phyloP scores from a whole-genome alignment of 2,888 invertebrate genomes.

The Limnephilus marmoratus region DNA sequence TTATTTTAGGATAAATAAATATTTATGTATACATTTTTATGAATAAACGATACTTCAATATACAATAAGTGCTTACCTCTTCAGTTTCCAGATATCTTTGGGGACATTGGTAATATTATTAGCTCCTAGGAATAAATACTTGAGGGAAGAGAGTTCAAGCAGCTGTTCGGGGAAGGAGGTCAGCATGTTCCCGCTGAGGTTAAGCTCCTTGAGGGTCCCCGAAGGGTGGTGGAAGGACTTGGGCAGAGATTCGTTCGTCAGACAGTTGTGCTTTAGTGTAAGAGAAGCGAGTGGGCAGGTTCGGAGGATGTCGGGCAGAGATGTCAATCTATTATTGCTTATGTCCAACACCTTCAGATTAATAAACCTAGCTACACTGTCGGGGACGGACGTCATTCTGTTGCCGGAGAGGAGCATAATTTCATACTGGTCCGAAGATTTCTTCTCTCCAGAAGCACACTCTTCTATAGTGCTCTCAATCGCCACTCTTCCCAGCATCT shows the following conservation, averaged over 20 bases:
- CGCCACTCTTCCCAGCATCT: constrained; percentile 74
- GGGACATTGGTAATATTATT: constrained; percentile 90
- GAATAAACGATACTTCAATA: neutral
- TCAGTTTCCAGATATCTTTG: constrained; percentile 83
- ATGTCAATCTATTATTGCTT: constrained; percentile 89
- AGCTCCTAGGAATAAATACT: constrained; percentile 93
- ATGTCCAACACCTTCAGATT: constrained; percentile 90
- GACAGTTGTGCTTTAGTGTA: constrained; percentile 91
- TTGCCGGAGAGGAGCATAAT: constrained; percentile 93
- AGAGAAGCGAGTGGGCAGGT: constrained; percentile 86
- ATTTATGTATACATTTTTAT: too few species aligned
- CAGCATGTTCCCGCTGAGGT: constrained; percentile 94
- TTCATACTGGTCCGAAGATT: constrained; percentile 80
- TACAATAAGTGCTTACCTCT: constrained; percentile 69
- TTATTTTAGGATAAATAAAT: neutral
- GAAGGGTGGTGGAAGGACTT: constrained; percentile 85
- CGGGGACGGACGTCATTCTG: constrained; percentile 83
- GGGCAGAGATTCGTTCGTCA: constrained; percentile 91
- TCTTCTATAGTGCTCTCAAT: constrained; percentile 68
- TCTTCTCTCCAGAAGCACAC: constrained; percentile 79
- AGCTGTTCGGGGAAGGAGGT: constrained; percentile 91
- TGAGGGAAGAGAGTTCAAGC: constrained; percentile 85
- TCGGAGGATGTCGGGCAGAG: constrained; percentile 87
- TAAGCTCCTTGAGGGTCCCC: constrained; percentile 87
- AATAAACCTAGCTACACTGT: constrained; percentile 80